Conservation (phyloP, 2,113 vertebrate species). For the Anas platyrhynchos region DNA sequence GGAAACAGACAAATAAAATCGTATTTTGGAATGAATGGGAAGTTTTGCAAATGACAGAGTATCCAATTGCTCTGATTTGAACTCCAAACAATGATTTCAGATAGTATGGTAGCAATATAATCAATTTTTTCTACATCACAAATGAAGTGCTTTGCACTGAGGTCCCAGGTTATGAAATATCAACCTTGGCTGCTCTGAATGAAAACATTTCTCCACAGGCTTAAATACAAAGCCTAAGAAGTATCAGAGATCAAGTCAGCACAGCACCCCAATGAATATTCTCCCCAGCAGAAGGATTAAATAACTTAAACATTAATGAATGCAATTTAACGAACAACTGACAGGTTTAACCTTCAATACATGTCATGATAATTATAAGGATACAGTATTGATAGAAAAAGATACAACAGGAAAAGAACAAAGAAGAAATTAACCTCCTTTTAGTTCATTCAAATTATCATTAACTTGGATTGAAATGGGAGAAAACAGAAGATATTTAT, state of each 20-base stretch:
- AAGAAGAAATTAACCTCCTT: neutral
- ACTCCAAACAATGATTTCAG: conserved; percentile 4
- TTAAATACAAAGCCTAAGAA: neutral
- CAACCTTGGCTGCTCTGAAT: neutral
- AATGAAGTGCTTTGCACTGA: neutral
- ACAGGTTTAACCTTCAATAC: conserved; percentile 8
- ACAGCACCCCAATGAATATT: neutral
- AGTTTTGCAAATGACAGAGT: neutral
- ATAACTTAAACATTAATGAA: conserved; percentile 18
- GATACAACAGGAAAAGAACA: neutral
- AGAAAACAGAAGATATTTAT: neutral
- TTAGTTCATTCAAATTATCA: neutral
- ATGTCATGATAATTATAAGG: neutral
- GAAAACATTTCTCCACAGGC: neutral
- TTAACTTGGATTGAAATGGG: neutral
- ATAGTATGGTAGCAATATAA: neutral
- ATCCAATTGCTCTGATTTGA: neutral
- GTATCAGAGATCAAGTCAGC: neutral
- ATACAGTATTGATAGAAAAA: neutral
- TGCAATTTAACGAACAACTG: conserved; percentile 18
- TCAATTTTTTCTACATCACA: neutral
- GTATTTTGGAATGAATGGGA: neutral
- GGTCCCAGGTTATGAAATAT: neutral
- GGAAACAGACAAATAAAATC: neutral
- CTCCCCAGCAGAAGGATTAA: conserved; percentile 15